Conservation (phyloP, 2,113 vertebrate species). For the Amazona guildingii region DNA sequence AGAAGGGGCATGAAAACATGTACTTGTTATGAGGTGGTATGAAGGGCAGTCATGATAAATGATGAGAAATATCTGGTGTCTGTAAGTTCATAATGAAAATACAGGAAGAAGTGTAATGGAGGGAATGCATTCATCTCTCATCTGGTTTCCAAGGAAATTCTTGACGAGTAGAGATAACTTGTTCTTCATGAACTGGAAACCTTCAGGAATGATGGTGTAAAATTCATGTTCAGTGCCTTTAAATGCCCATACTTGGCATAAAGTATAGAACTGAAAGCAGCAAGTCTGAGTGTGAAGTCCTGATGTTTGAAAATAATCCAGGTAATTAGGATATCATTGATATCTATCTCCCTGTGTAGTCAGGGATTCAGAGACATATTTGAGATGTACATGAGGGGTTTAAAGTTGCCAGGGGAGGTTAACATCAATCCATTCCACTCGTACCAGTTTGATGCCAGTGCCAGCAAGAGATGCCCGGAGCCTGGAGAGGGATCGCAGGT, state of each 20-base stretch:
- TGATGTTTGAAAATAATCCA: neutral
- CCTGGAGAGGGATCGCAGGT: neutral
- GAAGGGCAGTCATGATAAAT: neutral
- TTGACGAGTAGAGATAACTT: neutral
- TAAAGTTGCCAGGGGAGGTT: neutral
- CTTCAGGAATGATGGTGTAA: neutral
- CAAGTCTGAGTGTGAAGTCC: fast-evolving
- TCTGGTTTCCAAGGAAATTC: neutral
- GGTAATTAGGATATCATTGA: neutral
- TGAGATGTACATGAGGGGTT: neutral
- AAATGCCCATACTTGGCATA: neutral
- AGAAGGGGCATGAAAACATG: neutral
- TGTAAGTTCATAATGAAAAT: neutral
- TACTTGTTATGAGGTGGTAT: neutral
- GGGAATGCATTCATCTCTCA: neutral
- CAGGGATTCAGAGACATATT: neutral
- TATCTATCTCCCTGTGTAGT: neutral
- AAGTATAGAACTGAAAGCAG: neutral
- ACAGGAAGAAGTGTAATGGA: neutral
- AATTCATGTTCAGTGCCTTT: neutral
- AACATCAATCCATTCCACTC: neutral
- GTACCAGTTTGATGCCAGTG: neutral
- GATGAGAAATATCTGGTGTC: neutral
- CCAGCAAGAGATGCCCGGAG: neutral
- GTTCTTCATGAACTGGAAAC: neutral